These are phyloP conservation scores for Pectinophora gossypiella DNA, from an alignment of 1,140 invertebrate species.

Conservation along the genomic window DNA sequence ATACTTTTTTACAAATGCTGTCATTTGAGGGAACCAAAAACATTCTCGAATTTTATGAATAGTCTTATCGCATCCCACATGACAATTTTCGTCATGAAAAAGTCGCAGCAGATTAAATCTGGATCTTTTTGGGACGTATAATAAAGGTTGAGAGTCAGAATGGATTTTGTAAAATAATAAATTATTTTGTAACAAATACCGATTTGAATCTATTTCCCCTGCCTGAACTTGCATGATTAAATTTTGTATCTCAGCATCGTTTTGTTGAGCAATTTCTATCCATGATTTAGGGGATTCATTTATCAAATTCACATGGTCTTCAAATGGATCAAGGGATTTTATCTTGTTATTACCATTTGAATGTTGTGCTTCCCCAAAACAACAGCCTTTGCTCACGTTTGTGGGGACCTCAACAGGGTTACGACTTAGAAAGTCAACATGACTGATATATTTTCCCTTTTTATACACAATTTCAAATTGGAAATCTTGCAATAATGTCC, in stretches of 20 bases:
- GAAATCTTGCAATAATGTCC: slow-evolving; percentile 35
- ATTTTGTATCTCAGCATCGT: slow-evolving; percentile 7
- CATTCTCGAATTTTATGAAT: slow-evolving; percentile 4
- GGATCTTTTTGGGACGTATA: slow-evolving; percentile 7
- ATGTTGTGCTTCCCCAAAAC: slow-evolving; percentile 30
- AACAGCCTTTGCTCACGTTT: slow-evolving; percentile 28
- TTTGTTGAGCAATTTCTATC: slow-evolving; percentile 7
- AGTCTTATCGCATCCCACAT: slow-evolving; percentile 19
- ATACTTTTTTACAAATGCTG: too few species aligned
- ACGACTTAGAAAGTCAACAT: too few species aligned
- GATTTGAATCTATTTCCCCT: slow-evolving; percentile 3
- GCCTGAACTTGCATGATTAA: too few species aligned
- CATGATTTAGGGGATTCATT: neutral
- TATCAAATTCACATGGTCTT: too few species aligned
- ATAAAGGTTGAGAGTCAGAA: neutral
- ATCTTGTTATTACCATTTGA: too few species aligned
- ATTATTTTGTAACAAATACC: too few species aligned
- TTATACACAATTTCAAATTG: slow-evolving; percentile 45
- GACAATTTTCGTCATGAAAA: slow-evolving; percentile 15
- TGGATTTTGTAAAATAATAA: neutral
- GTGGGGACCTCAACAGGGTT: slow-evolving; percentile 26
- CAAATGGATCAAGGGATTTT: too few species aligned
- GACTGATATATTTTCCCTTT: too few species aligned
- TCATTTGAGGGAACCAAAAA: slow-evolving; percentile 20
- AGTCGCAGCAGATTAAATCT: slow-evolving; percentile 12